phyloP scores from a whole-genome alignment of 2,888 invertebrate species.

The Parasteatoda lunata region DNA sequence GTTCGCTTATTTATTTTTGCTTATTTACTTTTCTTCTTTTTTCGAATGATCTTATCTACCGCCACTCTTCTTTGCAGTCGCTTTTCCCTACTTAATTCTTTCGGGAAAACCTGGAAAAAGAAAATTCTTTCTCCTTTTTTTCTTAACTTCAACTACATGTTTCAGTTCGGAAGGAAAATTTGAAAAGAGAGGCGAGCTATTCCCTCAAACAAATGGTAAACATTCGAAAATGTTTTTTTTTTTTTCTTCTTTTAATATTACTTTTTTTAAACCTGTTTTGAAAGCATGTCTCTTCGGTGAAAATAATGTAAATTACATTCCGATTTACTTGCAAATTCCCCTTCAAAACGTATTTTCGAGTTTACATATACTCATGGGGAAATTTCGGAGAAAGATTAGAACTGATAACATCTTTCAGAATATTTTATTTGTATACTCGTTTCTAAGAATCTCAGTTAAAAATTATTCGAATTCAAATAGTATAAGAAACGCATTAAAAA shows the following conservation, averaged over 20 bases:
- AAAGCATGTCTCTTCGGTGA: neutral
- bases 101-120: slow-evolving; percentile 22
- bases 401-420: too few relatives aligned
- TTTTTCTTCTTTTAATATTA: neutral
- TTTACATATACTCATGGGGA: too few relatives aligned
- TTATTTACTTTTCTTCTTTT: slow-evolving; percentile 8
- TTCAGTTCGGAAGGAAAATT: neutral
- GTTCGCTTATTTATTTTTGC: slow-evolving; percentile 38
- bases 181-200: neutral
- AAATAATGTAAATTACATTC: neutral
- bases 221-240: slow-evolving; percentile 12
- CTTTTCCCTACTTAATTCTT: slow-evolving; percentile 27
- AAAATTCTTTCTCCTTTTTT: neutral
- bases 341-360: too few relatives aligned
- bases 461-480: too few relatives aligned
- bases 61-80: neutral
- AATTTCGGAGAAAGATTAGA: too few relatives aligned
- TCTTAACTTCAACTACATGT: neutral
- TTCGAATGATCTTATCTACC: slow-evolving; percentile 47
- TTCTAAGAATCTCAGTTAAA: too few relatives aligned
- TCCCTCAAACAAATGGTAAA: slow-evolving; percentile 32
- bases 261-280: neutral
- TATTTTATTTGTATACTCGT: too few relatives aligned
- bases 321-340: neutral
- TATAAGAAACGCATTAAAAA: too few relatives aligned